These are phyloP conservation scores for Montipora foliosa DNA, from an alignment of 64 coral and sea anemone genomes.

Conservation along the genomic window DNA sequence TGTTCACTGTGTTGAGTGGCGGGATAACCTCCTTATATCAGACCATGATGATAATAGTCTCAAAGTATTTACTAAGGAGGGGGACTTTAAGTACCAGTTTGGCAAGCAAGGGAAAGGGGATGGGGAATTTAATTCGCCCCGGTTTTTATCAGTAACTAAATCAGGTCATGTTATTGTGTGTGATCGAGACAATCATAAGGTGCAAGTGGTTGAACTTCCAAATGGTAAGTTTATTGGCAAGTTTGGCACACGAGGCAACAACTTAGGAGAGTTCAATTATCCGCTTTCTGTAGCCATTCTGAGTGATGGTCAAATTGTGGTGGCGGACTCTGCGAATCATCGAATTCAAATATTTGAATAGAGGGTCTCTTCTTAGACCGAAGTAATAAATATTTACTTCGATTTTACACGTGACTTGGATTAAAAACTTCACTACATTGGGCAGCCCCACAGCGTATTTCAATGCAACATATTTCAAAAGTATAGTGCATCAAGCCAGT, in stretches of 20 bases:
- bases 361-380: neutral
- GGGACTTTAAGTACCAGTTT: too few relatives aligned
- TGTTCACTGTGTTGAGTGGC: neutral
- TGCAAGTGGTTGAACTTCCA: slow-evolving; percentile 18
- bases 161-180: too few relatives aligned
- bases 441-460: too few relatives aligned
- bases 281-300: neutral
- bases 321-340: neutral
- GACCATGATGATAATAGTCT: neutral
- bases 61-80: too few relatives aligned
- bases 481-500: too few relatives aligned
- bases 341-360: slow-evolving; percentile 5
- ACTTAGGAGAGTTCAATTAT: neutral
- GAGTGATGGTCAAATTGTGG: neutral
- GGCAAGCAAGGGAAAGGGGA: too few relatives aligned
- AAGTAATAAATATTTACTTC: too few relatives aligned
- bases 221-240: slow-evolving; percentile 34
- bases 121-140: slow-evolving; percentile 4
- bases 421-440: too few relatives aligned
- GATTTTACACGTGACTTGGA: too few relatives aligned
- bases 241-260: neutral
- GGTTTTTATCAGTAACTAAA: neutral
- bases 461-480: too few relatives aligned
- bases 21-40: neutral
- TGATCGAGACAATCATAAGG: slow-evolving; percentile 1